Conservation (phyloP, 2,113 vertebrate genomes). For the Lepisosteus osseus region DNA sequence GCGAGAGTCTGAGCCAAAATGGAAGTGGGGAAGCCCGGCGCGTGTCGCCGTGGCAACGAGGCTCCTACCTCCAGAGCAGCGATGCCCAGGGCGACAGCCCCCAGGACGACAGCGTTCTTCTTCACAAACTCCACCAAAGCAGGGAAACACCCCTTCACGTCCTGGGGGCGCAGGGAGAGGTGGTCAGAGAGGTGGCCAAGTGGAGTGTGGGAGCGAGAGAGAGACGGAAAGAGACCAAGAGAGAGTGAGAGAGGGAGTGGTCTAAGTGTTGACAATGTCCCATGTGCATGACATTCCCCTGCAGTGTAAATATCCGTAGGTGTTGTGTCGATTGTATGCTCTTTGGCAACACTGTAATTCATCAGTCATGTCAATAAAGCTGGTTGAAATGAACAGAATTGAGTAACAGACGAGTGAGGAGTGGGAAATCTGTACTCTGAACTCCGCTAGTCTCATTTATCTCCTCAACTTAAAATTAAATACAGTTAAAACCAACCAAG, state of each 20-base stretch:
- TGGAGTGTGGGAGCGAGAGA: too few species aligned
- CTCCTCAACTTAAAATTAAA: too few species aligned
- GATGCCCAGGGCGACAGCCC: conserved; percentile 63
- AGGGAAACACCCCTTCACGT: conserved; percentile 52
- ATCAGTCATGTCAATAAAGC: too few species aligned
- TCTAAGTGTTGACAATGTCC: too few species aligned
- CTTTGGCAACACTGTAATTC: too few species aligned
- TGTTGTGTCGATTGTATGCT: neutral
- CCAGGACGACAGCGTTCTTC: conserved; percentile 52
- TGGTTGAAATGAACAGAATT: too few species aligned
- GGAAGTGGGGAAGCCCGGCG: neutral
- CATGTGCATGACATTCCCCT: neutral
- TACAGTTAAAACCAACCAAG: too few species aligned
- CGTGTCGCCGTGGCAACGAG: neutral
- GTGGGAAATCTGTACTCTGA: rapidly evolving
- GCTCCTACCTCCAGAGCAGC: conserved; percentile 66
- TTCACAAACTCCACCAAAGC: conserved; percentile 52
- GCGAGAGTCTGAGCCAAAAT: too few species aligned
- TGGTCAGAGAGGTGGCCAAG: neutral
- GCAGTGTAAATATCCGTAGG: neutral
- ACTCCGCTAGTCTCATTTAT: too few species aligned
- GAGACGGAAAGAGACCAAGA: too few species aligned
- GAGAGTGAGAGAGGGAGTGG: too few species aligned
- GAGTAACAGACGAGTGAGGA: neutral
- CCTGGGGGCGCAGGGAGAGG: conserved; percentile 25